Evolutionary conservation across 2,888 invertebrate genomes (phyloP).

Genomic region (Lithophane semibrunnea): DNA sequence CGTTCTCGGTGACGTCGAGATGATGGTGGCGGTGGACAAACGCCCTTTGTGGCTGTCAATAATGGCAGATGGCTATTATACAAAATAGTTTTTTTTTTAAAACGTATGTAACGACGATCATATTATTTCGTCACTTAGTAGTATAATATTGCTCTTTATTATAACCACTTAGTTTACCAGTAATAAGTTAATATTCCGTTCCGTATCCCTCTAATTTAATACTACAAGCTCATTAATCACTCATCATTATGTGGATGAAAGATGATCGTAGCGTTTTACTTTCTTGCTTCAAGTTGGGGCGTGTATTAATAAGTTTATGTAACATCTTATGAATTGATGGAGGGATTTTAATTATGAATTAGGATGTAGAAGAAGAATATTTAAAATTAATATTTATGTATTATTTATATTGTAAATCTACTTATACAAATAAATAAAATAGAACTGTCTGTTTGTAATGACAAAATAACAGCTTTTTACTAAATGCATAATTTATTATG

Average conservation of each 20-base stretch:
- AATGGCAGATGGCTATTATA: not conserved
- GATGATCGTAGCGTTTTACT: slow-evolving; percentile 47
- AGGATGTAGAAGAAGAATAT: not conserved
- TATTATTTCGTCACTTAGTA: not conserved
- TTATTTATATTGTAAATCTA: no score
- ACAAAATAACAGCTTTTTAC: no score
- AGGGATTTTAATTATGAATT: not conserved
- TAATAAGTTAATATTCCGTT: slow-evolving; percentile 22
- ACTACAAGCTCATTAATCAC: slow-evolving; percentile 52
- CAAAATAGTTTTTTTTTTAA: not conserved
- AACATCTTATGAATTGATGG: slow-evolving; percentile 30
- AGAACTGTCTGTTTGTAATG: no score
- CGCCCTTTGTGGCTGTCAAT: not conserved
- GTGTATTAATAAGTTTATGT: slow-evolving; percentile 22
- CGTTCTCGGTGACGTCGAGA: not conserved
- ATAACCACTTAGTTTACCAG: not conserved
- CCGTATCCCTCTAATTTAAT: slow-evolving; percentile 33
- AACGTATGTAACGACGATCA: not conserved
- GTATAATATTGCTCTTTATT: not conserved
- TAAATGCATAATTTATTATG: no score
- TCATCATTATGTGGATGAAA: slow-evolving; percentile 51
- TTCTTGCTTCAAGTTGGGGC: slow-evolving; percentile 38
- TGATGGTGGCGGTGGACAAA: not conserved
- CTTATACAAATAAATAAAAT: no score
- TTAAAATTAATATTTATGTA: not conserved